Evolutionary conservation across 2,113 vertebrate species (phyloP).

Genomic region (Pachyramphus minor): DNA sequence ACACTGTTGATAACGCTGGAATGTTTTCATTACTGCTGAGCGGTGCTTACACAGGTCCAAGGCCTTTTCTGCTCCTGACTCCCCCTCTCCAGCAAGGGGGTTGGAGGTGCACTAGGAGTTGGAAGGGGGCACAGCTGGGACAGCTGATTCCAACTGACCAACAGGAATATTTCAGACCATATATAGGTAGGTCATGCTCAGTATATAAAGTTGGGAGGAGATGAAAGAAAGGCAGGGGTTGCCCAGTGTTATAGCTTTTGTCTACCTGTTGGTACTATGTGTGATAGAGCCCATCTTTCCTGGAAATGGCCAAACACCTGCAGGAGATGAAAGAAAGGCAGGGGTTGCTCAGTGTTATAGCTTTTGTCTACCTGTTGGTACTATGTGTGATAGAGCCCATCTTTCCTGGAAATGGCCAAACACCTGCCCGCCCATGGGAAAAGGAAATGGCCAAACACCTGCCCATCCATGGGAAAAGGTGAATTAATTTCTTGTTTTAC

Average conservation of each 20-base stretch:
- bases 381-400: accelerated
- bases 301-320: neutral
- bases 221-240: neutral
- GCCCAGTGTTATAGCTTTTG: neutral
- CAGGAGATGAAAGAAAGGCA: neutral
- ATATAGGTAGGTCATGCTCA: neutral
- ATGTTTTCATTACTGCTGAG: neutral
- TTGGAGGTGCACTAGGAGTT: no score
- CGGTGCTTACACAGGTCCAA: neutral
- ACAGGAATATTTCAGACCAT: neutral
- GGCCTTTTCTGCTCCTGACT: neutral
- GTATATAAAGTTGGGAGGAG: neutral
- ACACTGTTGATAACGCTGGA: neutral
- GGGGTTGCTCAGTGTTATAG: accelerated
- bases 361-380: neutral
- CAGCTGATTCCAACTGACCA: neutral
- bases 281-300: neutral
- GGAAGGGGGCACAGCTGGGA: neutral
- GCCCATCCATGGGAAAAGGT: neutral
- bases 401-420: neutral
- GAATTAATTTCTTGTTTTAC: neutral
- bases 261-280: accelerated
- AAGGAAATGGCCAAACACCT: neutral
- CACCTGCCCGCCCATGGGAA: no score
- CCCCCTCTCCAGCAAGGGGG: neutral